Conservation (phyloP, 2,797 vertebrate species). For the Rhynchonycteris naso region DNA sequence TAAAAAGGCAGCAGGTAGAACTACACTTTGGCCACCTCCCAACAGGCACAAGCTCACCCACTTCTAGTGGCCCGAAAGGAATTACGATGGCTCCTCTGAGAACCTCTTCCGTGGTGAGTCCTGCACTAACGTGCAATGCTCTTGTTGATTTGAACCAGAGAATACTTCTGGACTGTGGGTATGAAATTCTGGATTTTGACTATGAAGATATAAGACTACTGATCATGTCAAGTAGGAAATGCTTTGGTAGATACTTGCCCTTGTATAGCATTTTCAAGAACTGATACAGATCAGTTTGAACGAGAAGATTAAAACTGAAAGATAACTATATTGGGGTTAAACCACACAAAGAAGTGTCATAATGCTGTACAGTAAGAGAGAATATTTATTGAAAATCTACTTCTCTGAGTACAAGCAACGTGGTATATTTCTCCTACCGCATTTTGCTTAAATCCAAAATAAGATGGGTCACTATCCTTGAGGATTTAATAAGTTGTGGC, state of each 20-base stretch:
- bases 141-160: not conserved
- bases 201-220: slow-evolving; percentile 14
- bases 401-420: slow-evolving; percentile 40
- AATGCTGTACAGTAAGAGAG: not conserved
- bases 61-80: not conserved
- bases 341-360: slow-evolving; percentile 59
- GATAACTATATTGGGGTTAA: slow-evolving; percentile 46
- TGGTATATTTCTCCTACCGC: not conserved
- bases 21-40: not conserved
- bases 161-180: not conserved
- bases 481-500: not conserved
- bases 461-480: not conserved
- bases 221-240: not conserved
- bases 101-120: slow-evolving; percentile 65
- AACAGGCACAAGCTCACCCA: not conserved
- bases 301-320: slow-evolving; percentile 77
- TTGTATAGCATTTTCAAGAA: slow-evolving; percentile 57
- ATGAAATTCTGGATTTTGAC: not conserved
- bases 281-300: slow-evolving; percentile 62
- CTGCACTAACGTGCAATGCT: not conserved
- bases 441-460: slow-evolving; percentile 39
- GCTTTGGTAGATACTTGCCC: not conserved
- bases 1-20: slow-evolving; percentile 51
- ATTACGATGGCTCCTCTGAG: slow-evolving; percentile 34
- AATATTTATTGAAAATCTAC: slow-evolving; percentile 38